phyloP scores from a whole-genome alignment of 2,888 invertebrate genomes.

The Ephialtes manifestator region DNA sequence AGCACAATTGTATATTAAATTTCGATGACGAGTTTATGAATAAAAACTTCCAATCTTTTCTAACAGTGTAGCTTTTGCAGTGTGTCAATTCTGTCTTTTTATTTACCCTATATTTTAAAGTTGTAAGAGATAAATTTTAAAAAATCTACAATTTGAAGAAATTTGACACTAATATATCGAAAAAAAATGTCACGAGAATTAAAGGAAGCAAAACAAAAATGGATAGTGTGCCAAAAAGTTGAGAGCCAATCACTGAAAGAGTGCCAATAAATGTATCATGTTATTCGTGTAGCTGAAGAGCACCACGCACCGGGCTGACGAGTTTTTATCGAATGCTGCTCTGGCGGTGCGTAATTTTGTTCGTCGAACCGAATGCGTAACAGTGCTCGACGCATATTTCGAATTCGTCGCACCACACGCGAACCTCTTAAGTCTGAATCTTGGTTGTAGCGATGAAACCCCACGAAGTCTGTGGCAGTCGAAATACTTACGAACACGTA shows the following conservation, averaged over 20 bases:
- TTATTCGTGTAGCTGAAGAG: background rate
- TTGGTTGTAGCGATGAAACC: constrained; percentile 12
- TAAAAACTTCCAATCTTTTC: too few relatives aligned
- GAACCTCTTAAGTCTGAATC: background rate
- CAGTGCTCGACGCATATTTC: constrained; percentile 34
- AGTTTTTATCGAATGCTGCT: constrained; percentile 34
- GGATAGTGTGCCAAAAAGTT: background rate
- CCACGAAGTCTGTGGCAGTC: background rate
- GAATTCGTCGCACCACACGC: constrained; percentile 18
- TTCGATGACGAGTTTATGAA: too few relatives aligned
- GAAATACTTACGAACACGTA: constrained; percentile 38
- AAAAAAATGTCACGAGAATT: too few relatives aligned
- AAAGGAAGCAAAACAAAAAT: background rate
- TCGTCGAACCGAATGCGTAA: constrained; percentile 51
- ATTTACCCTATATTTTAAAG: too few relatives aligned
- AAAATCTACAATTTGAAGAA: background rate
- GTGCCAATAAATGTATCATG: constrained; percentile 13
- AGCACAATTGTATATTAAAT: too few relatives aligned
- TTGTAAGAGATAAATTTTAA: too few relatives aligned
- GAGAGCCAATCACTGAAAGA: background rate
- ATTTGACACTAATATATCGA: too few relatives aligned
- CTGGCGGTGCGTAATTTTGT: constrained; percentile 40
- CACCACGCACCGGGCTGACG: constrained; percentile 23
- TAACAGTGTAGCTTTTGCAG: too few relatives aligned
- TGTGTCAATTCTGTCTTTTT: too few relatives aligned